Evolutionary conservation across 1,140 invertebrate species (phyloP).

Genomic region (Archivesica marissinica): DNA sequence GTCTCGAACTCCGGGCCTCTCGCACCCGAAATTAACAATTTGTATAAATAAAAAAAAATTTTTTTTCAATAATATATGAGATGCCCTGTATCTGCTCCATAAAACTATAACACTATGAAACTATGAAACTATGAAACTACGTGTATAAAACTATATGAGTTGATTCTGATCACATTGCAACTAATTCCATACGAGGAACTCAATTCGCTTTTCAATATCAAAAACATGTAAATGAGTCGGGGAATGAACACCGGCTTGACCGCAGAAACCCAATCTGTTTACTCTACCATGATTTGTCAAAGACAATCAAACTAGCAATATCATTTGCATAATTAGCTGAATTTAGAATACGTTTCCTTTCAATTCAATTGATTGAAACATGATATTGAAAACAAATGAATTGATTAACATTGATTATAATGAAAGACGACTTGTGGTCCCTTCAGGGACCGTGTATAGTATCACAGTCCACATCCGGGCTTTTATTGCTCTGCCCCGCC

Average conservation of each 20-base stretch:
- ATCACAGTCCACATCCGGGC: conserved; percentile 41
- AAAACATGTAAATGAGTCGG: background rate
- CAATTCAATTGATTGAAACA: conserved; percentile 38
- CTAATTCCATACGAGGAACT: background rate
- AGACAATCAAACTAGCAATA: conserved; percentile 23
- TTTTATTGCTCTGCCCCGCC: conserved; percentile 36
- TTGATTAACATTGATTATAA: conserved; percentile 60
- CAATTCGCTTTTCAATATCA: background rate
- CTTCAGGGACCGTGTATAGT: background rate
- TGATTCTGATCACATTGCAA: background rate
- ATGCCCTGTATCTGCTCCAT: too few relatives aligned
- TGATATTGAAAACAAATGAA: conserved; percentile 66
- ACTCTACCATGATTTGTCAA: conserved; percentile 9
- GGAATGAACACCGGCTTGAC: background rate
- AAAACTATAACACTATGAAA: too few relatives aligned
- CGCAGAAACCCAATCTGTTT: conserved; percentile 45
- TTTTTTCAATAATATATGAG: too few relatives aligned
- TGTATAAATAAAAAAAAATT: too few relatives aligned
- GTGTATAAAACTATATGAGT: too few relatives aligned
- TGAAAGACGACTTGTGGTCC: background rate
- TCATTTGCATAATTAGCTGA: conserved; percentile 39
- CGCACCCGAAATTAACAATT: too few relatives aligned
- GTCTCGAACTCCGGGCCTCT: too few relatives aligned
- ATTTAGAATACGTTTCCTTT: conserved; percentile 43
- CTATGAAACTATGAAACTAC: too few relatives aligned